These are phyloP conservation scores for Dolichomitus sp. DNA, from an alignment of 2,888 invertebrate species.

Conservation along the genomic window DNA sequence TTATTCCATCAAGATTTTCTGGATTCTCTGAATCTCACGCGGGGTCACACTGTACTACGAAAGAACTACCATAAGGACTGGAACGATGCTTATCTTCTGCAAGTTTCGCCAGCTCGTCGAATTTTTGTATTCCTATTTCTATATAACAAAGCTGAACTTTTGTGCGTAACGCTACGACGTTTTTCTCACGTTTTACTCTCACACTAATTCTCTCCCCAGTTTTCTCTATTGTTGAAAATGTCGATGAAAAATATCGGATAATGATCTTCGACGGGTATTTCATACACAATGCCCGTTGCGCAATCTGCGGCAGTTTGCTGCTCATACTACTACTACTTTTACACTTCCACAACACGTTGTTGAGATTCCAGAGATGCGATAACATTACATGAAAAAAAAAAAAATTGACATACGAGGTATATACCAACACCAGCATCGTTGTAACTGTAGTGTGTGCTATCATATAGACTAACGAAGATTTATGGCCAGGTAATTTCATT, in stretches of 20 bases:
- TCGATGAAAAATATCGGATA: constrained; percentile 38
- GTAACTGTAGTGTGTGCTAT: constrained; percentile 24
- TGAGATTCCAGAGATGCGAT: constrained; percentile 41
- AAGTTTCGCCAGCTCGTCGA: not conserved
- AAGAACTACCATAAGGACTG: not conserved
- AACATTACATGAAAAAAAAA: constrained; percentile 31
- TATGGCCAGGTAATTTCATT: constrained; percentile 36
- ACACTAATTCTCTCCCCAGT: not conserved
- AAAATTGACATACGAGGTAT: constrained; percentile 15
- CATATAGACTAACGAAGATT: constrained; percentile 53
- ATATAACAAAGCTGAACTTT: not conserved
- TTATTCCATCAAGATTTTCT: too few relatives aligned
- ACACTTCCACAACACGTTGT: constrained; percentile 12
- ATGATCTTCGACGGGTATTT: constrained; percentile 48
- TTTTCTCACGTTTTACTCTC: constrained; percentile 26
- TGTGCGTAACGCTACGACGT: not conserved
- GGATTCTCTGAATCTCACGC: too few relatives aligned
- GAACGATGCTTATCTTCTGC: not conserved
- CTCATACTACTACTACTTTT: not conserved
- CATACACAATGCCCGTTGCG: constrained; percentile 53
- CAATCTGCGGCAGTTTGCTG: constrained; percentile 34
- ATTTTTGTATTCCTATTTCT: not conserved
- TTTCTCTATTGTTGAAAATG: constrained; percentile 47
- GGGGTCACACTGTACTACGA: too few relatives aligned
- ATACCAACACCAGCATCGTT: not conserved